Evolutionary conservation across 2,797 vertebrate species (phyloP), one percentile per base, ranked within the genome.

Genomic region (Heliangelus exortis): DNA sequence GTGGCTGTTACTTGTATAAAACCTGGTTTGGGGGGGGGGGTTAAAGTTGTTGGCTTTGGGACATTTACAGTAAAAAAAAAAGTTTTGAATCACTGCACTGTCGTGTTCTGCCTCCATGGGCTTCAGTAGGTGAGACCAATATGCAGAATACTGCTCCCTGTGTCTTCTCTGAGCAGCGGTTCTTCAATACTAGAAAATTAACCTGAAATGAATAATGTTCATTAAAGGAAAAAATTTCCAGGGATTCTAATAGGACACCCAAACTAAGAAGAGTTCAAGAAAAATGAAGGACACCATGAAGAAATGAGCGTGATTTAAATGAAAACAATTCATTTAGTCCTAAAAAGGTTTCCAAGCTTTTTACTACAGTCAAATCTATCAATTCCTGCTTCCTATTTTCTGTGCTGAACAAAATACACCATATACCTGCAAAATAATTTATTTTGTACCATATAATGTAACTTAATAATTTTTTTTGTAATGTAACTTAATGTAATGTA

Each of bases 401-500:
- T 21, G 41, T 26, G 41, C 25, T 4, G 41, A 53, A 36, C 15
- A 19, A 33, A 72, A 81, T 62, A 22, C 25, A 36, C 6, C 28
- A 81, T 62, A 22, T 25, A 36, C 6, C 28, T 5, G 1, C 57
- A 36, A 8, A 33, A 66, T 43, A 15, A 33, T 36, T 36, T 45
- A 1, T 20, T 67, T 22, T 39, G 14, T 34, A 1, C 10, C 5
- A 28, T 59, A 22, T 16, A 63, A 0, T 9, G 12, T 15, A 47
- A 61, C 17, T 36, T 29, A 50, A 73, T 45, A n/a, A n/a, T n/a
- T n/a, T n/a, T n/a, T n/a, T n/a, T n/a, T n/a, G n/a, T n/a, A n/a
- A n/a, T n/a, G n/a, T n/a, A n/a, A n/a, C n/a, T n/a, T n/a, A n/a
- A n/a, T n/a, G n/a, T n/a, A n/a, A n/a, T n/a, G n/a, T n/a, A n/a